phyloP scores from a whole-genome alignment of 2,113 vertebrate species.

The Oncorhynchus mykiss region DNA sequence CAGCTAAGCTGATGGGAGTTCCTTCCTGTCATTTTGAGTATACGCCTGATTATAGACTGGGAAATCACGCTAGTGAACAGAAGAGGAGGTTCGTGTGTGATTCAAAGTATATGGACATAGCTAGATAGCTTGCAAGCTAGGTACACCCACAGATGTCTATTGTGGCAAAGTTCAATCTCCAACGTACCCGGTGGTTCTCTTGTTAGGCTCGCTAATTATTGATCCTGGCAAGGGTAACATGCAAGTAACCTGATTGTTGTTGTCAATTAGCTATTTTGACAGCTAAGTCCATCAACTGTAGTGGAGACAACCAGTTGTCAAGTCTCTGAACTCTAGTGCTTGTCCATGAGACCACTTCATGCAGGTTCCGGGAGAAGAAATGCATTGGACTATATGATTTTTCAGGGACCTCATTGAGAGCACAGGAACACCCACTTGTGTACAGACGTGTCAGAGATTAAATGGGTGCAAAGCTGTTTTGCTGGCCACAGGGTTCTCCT shows the following conservation, averaged over 20 bases:
- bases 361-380: background rate
- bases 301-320: background rate
- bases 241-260: background rate
- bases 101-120: background rate
- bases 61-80: background rate
- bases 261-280: background rate
- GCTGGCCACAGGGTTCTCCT: background rate
- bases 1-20: background rate
- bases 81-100: background rate
- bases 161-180: background rate
- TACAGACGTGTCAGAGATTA: slow-evolving; percentile 9
- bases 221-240: background rate
- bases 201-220: too few relatives aligned
- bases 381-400: background rate
- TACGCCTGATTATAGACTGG: background rate
- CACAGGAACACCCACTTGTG: background rate
- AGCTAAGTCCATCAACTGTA: background rate
- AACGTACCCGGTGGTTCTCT: background rate
- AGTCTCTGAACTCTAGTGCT: background rate
- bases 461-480: slow-evolving; percentile 7
- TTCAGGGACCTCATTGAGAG: background rate
- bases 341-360: background rate
- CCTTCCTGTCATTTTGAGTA: background rate
- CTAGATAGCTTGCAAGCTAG: background rate
- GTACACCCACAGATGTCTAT: background rate